Base-by-base conservation (phyloP, 2,113 vertebrate genomes). In the Indicator indicator region DNA sequence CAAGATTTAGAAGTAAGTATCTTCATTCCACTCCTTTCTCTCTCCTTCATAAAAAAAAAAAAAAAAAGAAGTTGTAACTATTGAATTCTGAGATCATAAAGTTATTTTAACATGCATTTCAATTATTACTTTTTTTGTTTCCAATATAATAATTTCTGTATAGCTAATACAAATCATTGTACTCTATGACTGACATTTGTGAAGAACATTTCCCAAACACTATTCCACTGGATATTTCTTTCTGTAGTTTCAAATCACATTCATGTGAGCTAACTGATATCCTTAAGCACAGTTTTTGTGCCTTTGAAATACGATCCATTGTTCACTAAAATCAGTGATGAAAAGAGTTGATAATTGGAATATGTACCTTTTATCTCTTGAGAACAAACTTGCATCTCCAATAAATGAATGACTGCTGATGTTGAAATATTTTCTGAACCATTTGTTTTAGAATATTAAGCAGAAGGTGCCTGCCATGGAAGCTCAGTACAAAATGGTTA, bases 391-490 rank as follows among this genome's bases (percentile, higher is more conserved):
- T 55, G 4, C 44, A 12, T 70, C 17, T 85, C 8, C 16, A 7
- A 5, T 36, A 38, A 83, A 36, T 30, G 17, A 42, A 46, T 48
- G 85, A 74, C 83, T 63, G 6, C 12, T 38, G 3, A 15, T 72
- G 54, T 21, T 95, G 59, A 86, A 82, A 14, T 27, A 46, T 24
- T 56, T 89, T 48, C 81, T 79, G 5, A 76, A 64, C 73, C 81
- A 21, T 72, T 78, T 95, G 32, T 84, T 93, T 76, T 94, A 99
- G 99, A 98, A 98, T 79, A 98, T 98, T 73, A 99, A 99, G 91
- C 98, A 99, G 98, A 99, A 98, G 81, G 94, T 99, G 30, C 98
- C 98, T 64, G 94, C 98, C 9, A 98, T 99, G 98, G 99, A 99
- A 93, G 97, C 98, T 24, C 99, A 99, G 48, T 99, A 98, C 95